A percentile compares a stretch with the other conserved stretches of the same genome.
Conservation (phyloP, 2,888 invertebrate species). For the Phortica okadai region DNA sequence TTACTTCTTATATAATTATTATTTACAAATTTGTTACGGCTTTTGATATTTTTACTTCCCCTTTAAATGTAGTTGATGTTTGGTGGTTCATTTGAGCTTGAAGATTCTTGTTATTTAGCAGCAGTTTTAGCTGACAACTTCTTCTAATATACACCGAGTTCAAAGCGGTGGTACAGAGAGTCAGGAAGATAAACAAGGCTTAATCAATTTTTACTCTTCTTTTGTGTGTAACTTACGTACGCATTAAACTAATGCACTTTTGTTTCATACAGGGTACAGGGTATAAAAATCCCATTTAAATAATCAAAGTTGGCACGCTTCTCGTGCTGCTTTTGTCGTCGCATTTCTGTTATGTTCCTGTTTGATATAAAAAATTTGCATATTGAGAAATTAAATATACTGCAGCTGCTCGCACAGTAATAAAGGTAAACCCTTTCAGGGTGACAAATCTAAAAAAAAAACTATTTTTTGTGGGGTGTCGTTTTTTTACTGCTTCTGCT, state of each 20-base stretch:
- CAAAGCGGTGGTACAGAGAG: too few relatives aligned
- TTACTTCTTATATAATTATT: too few relatives aligned
- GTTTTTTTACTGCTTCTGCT: slow-evolving; percentile 28
- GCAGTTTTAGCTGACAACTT: slow-evolving; percentile 36
- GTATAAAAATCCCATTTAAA: too few relatives aligned
- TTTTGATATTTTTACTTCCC: too few relatives aligned
- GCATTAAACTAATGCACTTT: too few relatives aligned
- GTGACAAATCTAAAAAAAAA: slow-evolving; percentile 29
- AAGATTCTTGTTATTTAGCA: slow-evolving; percentile 31
- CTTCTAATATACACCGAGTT: too few relatives aligned
- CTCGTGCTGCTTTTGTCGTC: not conserved
- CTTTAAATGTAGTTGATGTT: slow-evolving; percentile 41
- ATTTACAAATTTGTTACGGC: too few relatives aligned
- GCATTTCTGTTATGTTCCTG: not conserved
- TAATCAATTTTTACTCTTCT: too few relatives aligned
- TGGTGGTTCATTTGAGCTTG: slow-evolving; percentile 49
- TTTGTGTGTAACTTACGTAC: too few relatives aligned
- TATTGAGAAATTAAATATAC: slow-evolving; percentile 21
- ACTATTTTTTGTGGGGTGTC: slow-evolving; percentile 26
- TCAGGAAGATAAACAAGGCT: too few relatives aligned
- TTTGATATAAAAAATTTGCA: slow-evolving; percentile 9
- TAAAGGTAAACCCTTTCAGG: slow-evolving; percentile 19
- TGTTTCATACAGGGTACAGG: too few relatives aligned
- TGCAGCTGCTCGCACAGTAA: slow-evolving; percentile 17
- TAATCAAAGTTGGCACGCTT: not conserved